Conservation (phyloP, 2,113 vertebrate species). For the Pogona vitticeps region DNA sequence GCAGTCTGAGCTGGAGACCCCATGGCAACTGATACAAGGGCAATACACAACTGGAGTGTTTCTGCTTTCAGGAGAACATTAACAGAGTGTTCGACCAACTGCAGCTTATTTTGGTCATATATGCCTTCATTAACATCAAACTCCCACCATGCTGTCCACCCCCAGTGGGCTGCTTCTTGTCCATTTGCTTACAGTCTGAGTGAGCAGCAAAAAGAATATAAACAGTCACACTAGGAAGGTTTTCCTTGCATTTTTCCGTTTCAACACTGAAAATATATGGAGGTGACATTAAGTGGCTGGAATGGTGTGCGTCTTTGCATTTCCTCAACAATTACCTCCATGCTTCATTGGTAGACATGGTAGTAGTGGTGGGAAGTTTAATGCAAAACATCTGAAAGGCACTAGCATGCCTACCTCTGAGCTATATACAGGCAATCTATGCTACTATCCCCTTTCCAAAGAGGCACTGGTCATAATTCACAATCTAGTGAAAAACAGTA, state of each 20-base stretch:
- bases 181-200: neutral
- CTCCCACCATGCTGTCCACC: neutral
- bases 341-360: neutral
- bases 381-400: neutral
- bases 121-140: neutral
- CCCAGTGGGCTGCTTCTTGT: neutral
- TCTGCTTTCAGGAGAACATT: neutral
- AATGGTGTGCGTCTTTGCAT: neutral
- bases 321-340: neutral
- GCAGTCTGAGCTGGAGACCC: accelerated
- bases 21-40: neutral
- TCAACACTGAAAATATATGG: neutral
- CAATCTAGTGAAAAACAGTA: neutral
- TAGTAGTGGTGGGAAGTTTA: neutral
- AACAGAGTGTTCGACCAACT: neutral
- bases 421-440: too few species aligned
- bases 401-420: too few species aligned
- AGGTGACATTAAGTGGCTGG: neutral
- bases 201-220: too few species aligned
- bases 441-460: neutral
- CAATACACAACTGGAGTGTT: accelerated
- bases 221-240: accelerated
- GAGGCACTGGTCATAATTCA: neutral
- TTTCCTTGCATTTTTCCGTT: neutral
- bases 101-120: neutral